Evolutionary conservation across 2,113 vertebrate genomes (phyloP).

Genomic region (Phrynocephalus versicolor): DNA sequence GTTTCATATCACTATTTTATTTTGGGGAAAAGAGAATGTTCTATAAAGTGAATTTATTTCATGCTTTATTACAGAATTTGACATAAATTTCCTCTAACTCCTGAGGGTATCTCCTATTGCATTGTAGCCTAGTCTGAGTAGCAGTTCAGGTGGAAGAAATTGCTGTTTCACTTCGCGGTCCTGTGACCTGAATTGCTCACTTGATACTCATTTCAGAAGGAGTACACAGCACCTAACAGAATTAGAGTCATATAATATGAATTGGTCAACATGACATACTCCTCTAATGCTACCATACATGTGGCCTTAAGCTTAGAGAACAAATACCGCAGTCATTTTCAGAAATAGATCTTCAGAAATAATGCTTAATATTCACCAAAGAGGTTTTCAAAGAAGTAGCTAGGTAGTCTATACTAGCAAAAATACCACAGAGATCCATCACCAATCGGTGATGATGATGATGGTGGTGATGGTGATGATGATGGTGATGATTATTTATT

Average conservation of each 20-base stretch:
- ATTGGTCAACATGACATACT: not conserved
- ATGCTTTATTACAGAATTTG: conserved; percentile 54
- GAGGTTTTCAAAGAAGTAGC: no score
- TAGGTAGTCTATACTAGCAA: no score
- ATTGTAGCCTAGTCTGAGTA: conserved; percentile 49
- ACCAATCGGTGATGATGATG: no score
- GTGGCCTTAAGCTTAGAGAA: not conserved
- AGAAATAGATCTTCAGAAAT: conserved; percentile 4
- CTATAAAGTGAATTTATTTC: conserved; percentile 53
- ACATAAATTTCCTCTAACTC: conserved; percentile 53
- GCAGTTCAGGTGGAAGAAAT: conserved; percentile 65
- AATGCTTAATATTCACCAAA: not conserved
- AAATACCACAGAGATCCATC: no score
- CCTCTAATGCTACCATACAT: not conserved
- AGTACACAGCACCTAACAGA: not conserved
- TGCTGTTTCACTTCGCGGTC: conserved; percentile 49
- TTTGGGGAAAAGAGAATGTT: conserved; percentile 35
- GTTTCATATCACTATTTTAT: conserved; percentile 35
- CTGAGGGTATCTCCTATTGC: conserved; percentile 41
- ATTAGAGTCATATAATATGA: conserved; percentile 16
- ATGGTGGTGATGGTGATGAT: no score
- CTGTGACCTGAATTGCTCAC: conserved; percentile 51
- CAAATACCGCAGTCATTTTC: not conserved
- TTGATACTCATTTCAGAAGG: conserved; percentile 28
- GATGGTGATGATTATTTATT: no score